Evolutionary conservation across 2,888 invertebrate genomes (phyloP).

Genomic region (Morinoia aosen): DNA sequence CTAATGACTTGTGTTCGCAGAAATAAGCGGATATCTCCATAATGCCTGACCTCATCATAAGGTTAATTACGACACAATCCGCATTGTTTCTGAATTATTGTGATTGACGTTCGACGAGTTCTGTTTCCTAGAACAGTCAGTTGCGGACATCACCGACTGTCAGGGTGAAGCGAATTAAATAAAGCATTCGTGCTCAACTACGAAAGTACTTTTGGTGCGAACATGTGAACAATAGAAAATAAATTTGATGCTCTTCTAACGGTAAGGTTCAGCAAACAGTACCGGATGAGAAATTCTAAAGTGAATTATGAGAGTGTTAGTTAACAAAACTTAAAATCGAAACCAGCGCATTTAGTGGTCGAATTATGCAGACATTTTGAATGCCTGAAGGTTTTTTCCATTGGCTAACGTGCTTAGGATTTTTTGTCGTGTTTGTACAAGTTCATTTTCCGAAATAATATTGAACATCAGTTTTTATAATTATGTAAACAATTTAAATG

Average conservation of each 20-base stretch:
- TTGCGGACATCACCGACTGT: background rate
- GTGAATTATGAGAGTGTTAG: too few relatives aligned
- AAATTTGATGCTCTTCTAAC: background rate
- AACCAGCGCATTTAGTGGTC: too few relatives aligned
- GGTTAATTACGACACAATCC: background rate
- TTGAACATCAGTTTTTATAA: too few relatives aligned
- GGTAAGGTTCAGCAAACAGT: too few relatives aligned
- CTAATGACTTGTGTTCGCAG: background rate
- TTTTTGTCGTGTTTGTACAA: too few relatives aligned
- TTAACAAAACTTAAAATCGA: too few relatives aligned
- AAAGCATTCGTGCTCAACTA: background rate
- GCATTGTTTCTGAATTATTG: background rate
- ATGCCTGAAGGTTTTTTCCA: too few relatives aligned
- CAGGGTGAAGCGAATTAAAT: background rate
- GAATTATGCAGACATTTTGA: too few relatives aligned
- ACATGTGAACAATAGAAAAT: background rate
- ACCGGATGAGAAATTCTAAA: too few relatives aligned
- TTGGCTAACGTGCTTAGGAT: too few relatives aligned
- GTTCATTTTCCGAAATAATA: too few relatives aligned
- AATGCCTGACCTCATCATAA: background rate
- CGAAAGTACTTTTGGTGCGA: background rate
- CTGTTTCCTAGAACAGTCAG: background rate
- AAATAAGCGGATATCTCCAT: background rate
- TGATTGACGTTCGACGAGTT: background rate
- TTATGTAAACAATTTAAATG: too few relatives aligned